phyloP scores from a whole-genome alignment of 2,888 invertebrate genomes.

The Scaptomyza reducta region DNA sequence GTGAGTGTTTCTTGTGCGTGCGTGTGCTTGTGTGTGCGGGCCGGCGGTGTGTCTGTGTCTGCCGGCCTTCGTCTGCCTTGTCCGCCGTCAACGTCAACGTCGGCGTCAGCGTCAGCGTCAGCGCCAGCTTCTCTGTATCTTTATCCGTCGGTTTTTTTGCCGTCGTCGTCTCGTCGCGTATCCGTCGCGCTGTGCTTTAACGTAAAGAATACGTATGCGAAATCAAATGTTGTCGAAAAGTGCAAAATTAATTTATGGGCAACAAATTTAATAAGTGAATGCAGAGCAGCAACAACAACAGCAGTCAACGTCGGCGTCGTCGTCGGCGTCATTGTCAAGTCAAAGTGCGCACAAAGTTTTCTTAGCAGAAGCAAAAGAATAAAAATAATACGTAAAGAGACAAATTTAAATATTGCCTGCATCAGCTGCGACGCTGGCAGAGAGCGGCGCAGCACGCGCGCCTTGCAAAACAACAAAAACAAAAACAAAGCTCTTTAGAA shows the following conservation, averaged over 20 bases:
- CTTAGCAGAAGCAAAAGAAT: slow-evolving; percentile 14
- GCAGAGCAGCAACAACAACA: slow-evolving; percentile 27
- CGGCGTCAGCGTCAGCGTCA: slow-evolving; percentile 18
- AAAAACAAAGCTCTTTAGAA: slow-evolving; percentile 55
- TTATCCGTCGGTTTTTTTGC: slow-evolving; percentile 26
- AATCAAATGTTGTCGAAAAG: slow-evolving; percentile 57
- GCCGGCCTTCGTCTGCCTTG: slow-evolving; percentile 43
- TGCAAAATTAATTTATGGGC: slow-evolving; percentile 67
- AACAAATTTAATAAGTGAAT: slow-evolving; percentile 64
- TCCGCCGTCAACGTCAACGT: slow-evolving; percentile 30
- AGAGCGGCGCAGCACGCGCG: slow-evolving; percentile 64
- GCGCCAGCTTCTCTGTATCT: slow-evolving; percentile 13
- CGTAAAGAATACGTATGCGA: slow-evolving; percentile 53
- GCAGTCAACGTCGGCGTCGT: not conserved
- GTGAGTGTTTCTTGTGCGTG: slow-evolving; percentile 24
- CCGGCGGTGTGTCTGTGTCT: slow-evolving; percentile 38
- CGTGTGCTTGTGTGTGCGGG: slow-evolving; percentile 31
- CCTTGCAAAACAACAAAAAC: slow-evolving; percentile 21
- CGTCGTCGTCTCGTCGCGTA: slow-evolving; percentile 16
- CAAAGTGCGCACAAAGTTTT: slow-evolving; percentile 37
- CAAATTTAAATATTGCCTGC: slow-evolving; percentile 57
- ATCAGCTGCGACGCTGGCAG: slow-evolving; percentile 43
- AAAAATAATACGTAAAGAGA: slow-evolving; percentile 22
- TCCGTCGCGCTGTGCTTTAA: slow-evolving; percentile 44
- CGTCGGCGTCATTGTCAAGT: slow-evolving; percentile 5